Evolutionary conservation across 1,140 invertebrate genomes (phyloP).

Genomic region (Halyomorpha halys): DNA sequence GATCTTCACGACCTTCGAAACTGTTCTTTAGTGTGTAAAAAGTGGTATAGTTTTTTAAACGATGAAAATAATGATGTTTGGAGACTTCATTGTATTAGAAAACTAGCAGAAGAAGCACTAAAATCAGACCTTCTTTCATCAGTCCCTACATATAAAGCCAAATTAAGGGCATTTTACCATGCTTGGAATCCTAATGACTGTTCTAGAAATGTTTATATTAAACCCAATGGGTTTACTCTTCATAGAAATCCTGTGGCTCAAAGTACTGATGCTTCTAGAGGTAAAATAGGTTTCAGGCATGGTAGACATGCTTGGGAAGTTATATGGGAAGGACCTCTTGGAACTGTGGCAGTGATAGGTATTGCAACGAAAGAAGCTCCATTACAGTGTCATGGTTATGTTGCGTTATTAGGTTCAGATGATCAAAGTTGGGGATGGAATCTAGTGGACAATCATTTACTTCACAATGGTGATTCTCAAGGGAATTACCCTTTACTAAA

Average conservation of each 20-base stretch:
- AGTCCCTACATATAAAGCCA: conserved; percentile 84
- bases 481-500: conserved; percentile 92
- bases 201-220: conserved; percentile 93
- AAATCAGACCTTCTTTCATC: conserved; percentile 86
- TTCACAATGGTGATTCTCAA: conserved; percentile 93
- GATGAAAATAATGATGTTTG: conserved; percentile 95
- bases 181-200: conserved; percentile 97
- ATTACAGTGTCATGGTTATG: conserved; percentile 85
- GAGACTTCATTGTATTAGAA: conserved; percentile 79
- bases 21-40: conserved; percentile 87
- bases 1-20: conserved; percentile 73
- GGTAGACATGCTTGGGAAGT: conserved; percentile 97
- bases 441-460: conserved; percentile 91
- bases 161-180: conserved; percentile 87
- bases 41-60: conserved; percentile 80
- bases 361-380: conserved; percentile 90
- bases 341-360: conserved; percentile 89
- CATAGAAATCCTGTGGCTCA: conserved; percentile 96
- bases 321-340: conserved; percentile 96
- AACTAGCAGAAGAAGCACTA: conserved; percentile 79
- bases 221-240: conserved; percentile 92
- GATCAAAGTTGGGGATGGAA: conserved; percentile 99
- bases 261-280: conserved; percentile 91
- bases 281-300: conserved; percentile 85
- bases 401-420: conserved; percentile 86